Evolutionary conservation across 2,113 vertebrate species (phyloP), one percentile per base, ranked within the genome.

Genomic region (Hippocampus barbouri): DNA sequence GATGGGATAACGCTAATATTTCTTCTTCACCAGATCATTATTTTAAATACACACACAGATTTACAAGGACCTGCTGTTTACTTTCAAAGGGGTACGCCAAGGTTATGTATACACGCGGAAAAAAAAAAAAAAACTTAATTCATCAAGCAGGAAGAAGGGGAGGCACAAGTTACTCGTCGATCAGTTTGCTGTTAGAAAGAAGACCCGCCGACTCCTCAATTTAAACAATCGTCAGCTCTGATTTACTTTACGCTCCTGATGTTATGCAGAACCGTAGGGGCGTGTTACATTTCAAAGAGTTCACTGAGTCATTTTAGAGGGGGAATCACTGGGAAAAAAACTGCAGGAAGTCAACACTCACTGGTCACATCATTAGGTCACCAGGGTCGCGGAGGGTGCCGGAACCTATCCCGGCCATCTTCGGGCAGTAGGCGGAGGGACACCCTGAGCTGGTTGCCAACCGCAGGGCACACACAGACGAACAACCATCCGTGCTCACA

Each of bases 161-260:
- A 61, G 18, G 27, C 27, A 30, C 34, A 65, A 3, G 43, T 66
- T 25, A 47, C n/a, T 47, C 40, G 1, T 47, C 14, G 40, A 25
- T 66, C 23, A 16, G 8, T 41, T 66, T 47, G 7, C 14, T 25
- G 40, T 65, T 23, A 65, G 14, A 43, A 65, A 18, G 43, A 25
- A 15, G 23, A 25, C 23, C 15, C 63, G 12, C n/a, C 9, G 41
- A 65, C 20, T 4, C 21, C 38, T 43, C 16, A 21, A 25, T 85
- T 54, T 74, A 84, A 83, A 83, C 85, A 85, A 78, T 15, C 30
- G 27, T 23, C 61, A 9, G 25, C 60, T 72, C 72, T 82, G 82
- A 65, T 77, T 79, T 65, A 67, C 82, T 75, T 80, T 70, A 82
- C 51, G 62, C 51, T 70, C 66, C 65, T 72, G 74, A 86, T 63